Evolutionary conservation across 2,797 vertebrate species (phyloP).

Genomic region (Nannoperca australis): DNA sequence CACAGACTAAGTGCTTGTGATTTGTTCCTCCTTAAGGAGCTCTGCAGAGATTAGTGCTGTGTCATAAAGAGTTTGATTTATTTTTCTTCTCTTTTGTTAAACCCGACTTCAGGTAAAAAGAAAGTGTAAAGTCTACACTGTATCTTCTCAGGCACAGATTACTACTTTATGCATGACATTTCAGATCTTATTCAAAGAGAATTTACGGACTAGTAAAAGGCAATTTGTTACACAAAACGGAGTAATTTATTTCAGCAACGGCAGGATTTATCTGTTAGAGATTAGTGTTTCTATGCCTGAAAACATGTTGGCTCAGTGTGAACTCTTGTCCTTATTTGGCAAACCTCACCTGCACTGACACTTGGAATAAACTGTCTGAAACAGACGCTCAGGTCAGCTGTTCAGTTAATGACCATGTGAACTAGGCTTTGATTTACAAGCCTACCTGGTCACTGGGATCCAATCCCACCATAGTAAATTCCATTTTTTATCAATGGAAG

Average conservation of each 20-base stretch:
- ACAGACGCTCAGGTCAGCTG: not conserved
- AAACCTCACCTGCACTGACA: not conserved
- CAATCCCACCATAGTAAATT: not conserved
- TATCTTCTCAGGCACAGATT: conserved; percentile 8
- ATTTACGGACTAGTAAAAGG: not conserved
- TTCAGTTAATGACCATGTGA: not conserved
- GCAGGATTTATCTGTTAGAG: conserved; percentile 5
- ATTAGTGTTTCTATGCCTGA: conserved; percentile 11
- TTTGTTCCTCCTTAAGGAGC: conserved; percentile 43
- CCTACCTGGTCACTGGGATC: not conserved
- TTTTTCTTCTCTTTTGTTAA: conserved; percentile 25
- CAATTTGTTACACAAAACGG: not conserved
- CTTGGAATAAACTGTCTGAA: not conserved
- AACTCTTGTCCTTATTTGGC: conserved; percentile 11
- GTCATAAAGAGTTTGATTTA: conserved; percentile 23
- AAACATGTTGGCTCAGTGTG: not conserved
- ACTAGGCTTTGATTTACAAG: not conserved
- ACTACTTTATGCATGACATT: not conserved
- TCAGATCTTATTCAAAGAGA: conserved; percentile 10
- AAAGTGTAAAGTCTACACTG: not conserved
- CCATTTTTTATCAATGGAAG: not conserved
- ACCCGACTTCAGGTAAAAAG: conserved; percentile 20
- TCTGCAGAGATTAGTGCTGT: conserved; percentile 41
- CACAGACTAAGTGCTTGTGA: conserved; percentile 27
- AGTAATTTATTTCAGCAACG: not conserved